phyloP scores from a whole-genome alignment of 1,140 invertebrate species.

The Sesamia nonagrioides region DNA sequence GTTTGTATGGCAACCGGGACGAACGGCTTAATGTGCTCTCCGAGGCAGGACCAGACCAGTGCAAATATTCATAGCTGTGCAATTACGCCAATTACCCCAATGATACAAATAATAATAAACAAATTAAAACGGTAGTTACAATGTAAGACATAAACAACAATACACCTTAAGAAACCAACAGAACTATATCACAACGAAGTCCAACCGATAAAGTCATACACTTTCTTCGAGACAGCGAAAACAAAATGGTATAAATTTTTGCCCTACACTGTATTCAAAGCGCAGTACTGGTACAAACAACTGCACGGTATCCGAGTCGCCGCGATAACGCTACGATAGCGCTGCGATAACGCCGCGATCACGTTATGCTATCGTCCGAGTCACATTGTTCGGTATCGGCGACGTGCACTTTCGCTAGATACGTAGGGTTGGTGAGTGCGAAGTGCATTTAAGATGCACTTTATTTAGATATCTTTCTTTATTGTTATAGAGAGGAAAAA shows the following conservation, averaged over 20 bases:
- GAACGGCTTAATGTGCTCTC: too few species aligned
- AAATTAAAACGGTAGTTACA: neutral
- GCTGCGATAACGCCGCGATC: conserved; percentile 61
- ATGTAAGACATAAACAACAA: neutral
- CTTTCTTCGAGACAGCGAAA: conserved; percentile 26
- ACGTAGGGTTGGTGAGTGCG: conserved; percentile 60
- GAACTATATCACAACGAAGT: neutral
- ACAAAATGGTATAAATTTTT: conserved; percentile 38
- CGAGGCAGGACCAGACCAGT: too few species aligned
- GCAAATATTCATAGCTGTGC: too few species aligned
- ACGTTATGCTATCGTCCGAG: conserved; percentile 51
- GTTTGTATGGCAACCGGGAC: too few species aligned
- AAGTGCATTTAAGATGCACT: neutral
- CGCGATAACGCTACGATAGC: conserved; percentile 59
- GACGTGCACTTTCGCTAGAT: conserved; percentile 73
- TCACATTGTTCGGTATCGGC: conserved; percentile 62
- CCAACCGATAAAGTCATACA: conserved; percentile 24
- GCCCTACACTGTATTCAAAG: conserved; percentile 23
- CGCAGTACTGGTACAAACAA: conserved; percentile 9
- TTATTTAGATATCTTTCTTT: neutral
- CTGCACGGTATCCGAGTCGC: conserved; percentile 59
- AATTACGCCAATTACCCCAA: too few species aligned
- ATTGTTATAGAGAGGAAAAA: too few species aligned
- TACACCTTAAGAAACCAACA: neutral
- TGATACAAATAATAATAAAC: too few species aligned